Evolutionary conservation across 1,140 invertebrate species (phyloP).

Genomic region (Pseudomyrmex concolor): DNA sequence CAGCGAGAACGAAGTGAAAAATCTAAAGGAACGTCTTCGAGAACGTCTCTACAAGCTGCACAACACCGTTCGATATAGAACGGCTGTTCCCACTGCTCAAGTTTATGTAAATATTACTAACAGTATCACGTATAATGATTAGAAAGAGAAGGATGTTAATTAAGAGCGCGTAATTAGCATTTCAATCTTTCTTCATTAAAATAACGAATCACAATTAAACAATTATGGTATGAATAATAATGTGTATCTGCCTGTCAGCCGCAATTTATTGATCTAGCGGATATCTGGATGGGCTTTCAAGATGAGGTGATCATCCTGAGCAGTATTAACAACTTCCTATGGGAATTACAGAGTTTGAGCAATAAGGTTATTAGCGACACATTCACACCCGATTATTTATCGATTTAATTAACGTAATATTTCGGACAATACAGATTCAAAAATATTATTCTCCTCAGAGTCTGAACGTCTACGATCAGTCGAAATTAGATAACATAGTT

Average conservation of each 20-base stretch:
- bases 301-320: slow-evolving; percentile 87
- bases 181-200: not conserved
- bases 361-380: slow-evolving; percentile 79
- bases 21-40: slow-evolving; percentile 82
- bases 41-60: slow-evolving; percentile 85
- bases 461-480: slow-evolving; percentile 75
- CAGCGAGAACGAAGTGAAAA: slow-evolving; percentile 83
- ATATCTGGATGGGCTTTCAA: slow-evolving; percentile 88
- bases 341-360: slow-evolving; percentile 83
- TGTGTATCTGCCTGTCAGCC: slow-evolving; percentile 84
- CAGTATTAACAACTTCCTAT: slow-evolving; percentile 86
- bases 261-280: slow-evolving; percentile 87
- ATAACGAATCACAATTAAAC: not conserved
- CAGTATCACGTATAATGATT: no score
- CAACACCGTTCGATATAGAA: slow-evolving; percentile 86
- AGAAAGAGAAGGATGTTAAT: not conserved
- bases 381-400: slow-evolving; percentile 21
- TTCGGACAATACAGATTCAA: not conserved
- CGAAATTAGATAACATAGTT: slow-evolving; percentile 76
- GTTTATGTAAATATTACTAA: slow-evolving; percentile 87
- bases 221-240: slow-evolving; percentile 19
- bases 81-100: slow-evolving; percentile 87
- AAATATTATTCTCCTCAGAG: slow-evolving; percentile 47
- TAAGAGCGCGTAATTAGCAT: not conserved
- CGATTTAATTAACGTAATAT: not conserved